A percentile compares a stretch with the other conserved stretches of the same genome.
Conservation (phyloP, 2,113 vertebrate genomes). For the Malurus melanocephalus region DNA sequence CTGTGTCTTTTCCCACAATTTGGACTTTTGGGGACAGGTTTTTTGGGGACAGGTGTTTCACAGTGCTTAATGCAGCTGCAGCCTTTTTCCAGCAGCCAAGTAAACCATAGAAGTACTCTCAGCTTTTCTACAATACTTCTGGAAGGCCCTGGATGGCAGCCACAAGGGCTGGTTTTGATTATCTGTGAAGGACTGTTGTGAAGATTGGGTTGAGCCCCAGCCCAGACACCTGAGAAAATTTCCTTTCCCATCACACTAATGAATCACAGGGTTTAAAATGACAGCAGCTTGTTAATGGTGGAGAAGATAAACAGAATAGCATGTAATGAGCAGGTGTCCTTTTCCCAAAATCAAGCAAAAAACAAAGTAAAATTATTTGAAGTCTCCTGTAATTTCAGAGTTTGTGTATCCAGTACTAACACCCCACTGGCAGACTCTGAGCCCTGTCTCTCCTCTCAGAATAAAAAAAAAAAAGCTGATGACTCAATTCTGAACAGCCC, state of each 20-base stretch:
- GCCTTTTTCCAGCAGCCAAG: neutral
- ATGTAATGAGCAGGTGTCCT: neutral
- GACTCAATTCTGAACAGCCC: neutral
- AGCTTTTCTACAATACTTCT: neutral
- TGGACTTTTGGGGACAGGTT: neutral
- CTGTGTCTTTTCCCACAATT: fast-evolving
- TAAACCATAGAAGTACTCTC: neutral
- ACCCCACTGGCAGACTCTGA: neutral
- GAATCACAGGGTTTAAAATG: neutral
- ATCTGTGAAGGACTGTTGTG: neutral
- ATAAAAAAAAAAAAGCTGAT: neutral
- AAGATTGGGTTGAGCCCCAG: neutral
- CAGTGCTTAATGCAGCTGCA: neutral
- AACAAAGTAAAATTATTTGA: neutral
- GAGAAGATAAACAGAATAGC: neutral
- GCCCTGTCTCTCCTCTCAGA: neutral
- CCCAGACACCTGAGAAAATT: neutral
- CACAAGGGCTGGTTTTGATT: neutral
- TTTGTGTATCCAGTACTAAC: neutral
- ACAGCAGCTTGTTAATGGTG: neutral
- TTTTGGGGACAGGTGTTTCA: neutral
- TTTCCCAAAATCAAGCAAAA: neutral
- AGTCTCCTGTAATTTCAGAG: neutral
- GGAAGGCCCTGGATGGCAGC: neutral
- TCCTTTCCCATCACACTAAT: neutral